These are phyloP conservation scores for Pachypeltis micranthus DNA, from an alignment of 1,140 invertebrate species.

Conservation along the genomic window DNA sequence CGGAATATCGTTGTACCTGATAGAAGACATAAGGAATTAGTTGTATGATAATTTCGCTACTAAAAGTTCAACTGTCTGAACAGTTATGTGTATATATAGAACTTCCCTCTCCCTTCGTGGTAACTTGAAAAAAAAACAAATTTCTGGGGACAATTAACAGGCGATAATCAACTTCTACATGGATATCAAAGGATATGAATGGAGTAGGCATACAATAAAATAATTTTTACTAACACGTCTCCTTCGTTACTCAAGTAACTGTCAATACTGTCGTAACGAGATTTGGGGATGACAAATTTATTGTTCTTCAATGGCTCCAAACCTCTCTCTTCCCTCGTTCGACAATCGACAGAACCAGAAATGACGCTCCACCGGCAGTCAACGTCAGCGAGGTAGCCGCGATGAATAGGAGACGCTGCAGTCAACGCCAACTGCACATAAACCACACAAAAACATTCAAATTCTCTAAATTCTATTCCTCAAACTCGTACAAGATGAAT, in stretches of 20 bases:
- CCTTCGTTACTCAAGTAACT: constrained; percentile 85
- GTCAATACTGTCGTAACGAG: constrained; percentile 95
- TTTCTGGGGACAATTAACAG: background rate
- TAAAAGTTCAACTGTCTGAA: too few species aligned
- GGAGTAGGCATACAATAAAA: background rate
- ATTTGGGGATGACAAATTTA: constrained; percentile 86
- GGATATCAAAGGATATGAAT: background rate
- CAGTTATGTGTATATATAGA: too few species aligned
- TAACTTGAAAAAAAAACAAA: too few species aligned
- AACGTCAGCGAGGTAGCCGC: constrained; percentile 85
- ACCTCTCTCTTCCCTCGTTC: constrained; percentile 87
- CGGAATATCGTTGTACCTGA: constrained; percentile 82
- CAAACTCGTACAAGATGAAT: too few species aligned
- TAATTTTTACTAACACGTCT: constrained; percentile 52
- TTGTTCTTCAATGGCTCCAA: constrained; percentile 57
- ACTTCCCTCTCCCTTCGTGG: too few species aligned
- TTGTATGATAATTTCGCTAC: background rate
- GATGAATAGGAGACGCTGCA: constrained; percentile 88
- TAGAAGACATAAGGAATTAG: constrained; percentile 16
- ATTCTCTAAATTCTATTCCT: background rate
- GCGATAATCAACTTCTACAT: background rate
- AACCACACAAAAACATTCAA: background rate
- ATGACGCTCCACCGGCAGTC: constrained; percentile 98
- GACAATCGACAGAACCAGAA: constrained; percentile 86
- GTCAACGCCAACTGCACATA: constrained; percentile 75